phyloP scores from a whole-genome alignment of 2,113 vertebrate species.

The Triplophysa tibetana region DNA sequence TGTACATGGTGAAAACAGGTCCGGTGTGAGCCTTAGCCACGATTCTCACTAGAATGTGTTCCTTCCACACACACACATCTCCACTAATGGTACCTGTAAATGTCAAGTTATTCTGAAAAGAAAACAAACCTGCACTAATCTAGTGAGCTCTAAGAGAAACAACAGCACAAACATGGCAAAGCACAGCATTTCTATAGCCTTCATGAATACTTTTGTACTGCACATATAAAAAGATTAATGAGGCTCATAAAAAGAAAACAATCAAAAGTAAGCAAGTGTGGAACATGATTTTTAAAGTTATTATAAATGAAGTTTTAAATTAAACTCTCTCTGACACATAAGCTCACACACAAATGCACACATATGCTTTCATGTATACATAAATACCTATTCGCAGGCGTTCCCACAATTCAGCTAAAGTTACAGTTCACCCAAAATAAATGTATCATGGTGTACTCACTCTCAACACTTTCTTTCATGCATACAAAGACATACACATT shows the following conservation, averaged over 20 bases:
- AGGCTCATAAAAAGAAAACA: neutral
- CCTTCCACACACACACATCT: slow-evolving; percentile 99
- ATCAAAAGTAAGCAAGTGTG: too few species aligned
- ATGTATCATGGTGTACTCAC: neutral
- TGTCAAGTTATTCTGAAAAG: slow-evolving; percentile 99
- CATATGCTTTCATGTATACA: neutral
- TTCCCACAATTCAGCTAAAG: neutral
- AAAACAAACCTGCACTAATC: slow-evolving; percentile 84
- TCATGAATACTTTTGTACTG: slow-evolving; percentile 33
- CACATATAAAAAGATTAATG: neutral
- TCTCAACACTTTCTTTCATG: too few species aligned
- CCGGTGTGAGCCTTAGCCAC: slow-evolving; percentile 98
- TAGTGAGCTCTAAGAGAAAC: slow-evolving; percentile 76
- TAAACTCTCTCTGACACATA: slow-evolving; percentile 2
- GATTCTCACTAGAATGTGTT: slow-evolving; percentile 90
- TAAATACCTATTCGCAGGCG: slow-evolving; percentile 1
- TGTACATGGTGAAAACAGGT: slow-evolving; percentile 98
- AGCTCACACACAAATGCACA: slow-evolving; percentile 11
- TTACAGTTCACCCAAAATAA: neutral
- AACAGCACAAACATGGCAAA: slow-evolving; percentile 62
- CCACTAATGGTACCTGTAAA: slow-evolving; percentile 99
- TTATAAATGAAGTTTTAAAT: neutral
- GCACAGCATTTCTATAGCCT: slow-evolving; percentile 61
- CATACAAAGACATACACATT: too few species aligned
- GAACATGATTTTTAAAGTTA: neutral